Evolutionary conservation across 2,113 vertebrate genomes (phyloP), one percentile per base, ranked within the genome.

Genomic region (Carassius auratus): DNA sequence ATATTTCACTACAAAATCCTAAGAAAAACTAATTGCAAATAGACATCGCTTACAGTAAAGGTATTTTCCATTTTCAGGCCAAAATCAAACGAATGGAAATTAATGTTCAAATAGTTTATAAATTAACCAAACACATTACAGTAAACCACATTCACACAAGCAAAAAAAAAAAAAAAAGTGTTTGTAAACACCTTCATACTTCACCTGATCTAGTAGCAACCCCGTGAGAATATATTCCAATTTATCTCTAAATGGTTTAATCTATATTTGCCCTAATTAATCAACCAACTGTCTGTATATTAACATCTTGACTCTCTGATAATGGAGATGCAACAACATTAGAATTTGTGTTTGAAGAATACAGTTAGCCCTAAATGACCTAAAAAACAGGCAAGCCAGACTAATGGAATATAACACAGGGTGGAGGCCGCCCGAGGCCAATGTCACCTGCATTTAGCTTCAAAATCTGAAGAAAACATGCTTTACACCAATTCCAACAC

Each of bases 361-460:
- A 62, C 81, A 69, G 80, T 82, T 50, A 33, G 81, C 78, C 50
- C 73, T 81, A 77, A n/a, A 42, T 92, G 90, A 91, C 85, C 88
- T 87, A 88, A 89, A 91, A 86, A 86, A 81, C 76, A 64, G 86
- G 69, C 15, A 78, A 84, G 68, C 21, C 81, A 77, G 78, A 81
- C 68, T 75, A 73, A 80, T 81, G 84, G 74, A 78, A 74, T 45
- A 81, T 89, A 38, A 80, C 81, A 2, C 78, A 2, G 36, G 77
- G 52, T 83, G 33, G 66, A 86, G 79, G 84, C 79, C 85, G 87
- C 90, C 90, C 75, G 76, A 90, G 88, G 89, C 83, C 7, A 77
- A 79, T 88, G 90, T 92, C 92, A 80, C 77, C 82, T 87, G 87
- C 81, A 86, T 81, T 93, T 86, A 92, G 81, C 76, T 86, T 93